phyloP scores from a whole-genome alignment of 2,797 vertebrate species.

The Diplodus sargus region DNA sequence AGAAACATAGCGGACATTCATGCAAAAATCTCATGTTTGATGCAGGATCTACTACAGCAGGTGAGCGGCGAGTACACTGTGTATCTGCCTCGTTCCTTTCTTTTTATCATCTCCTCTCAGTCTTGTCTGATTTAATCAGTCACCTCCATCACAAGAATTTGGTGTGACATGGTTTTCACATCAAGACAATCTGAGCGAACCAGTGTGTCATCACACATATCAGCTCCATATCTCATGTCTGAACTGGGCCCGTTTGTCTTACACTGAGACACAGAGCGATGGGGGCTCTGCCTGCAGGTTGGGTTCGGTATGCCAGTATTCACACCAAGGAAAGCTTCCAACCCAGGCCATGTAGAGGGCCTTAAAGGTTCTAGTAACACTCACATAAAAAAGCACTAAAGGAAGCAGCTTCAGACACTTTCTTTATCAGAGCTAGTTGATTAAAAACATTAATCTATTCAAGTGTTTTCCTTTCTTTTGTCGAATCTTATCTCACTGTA shows the following conservation, averaged over 20 bases:
- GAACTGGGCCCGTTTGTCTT: background rate
- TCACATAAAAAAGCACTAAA: background rate
- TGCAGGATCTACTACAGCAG: background rate
- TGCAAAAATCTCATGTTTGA: too few species aligned
- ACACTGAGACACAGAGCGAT: background rate
- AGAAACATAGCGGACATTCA: too few species aligned
- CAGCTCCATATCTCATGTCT: background rate
- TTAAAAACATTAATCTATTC: conserved; percentile 7
- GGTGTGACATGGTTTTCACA: background rate
- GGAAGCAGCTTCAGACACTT: background rate
- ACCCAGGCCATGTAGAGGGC: background rate
- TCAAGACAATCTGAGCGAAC: background rate
- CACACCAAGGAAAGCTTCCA: background rate
- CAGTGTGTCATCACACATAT: background rate
- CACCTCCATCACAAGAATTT: background rate
- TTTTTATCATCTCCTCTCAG: background rate
- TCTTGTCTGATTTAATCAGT: background rate
- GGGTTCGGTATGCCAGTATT: background rate
- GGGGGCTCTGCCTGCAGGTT: background rate
- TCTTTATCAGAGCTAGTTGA: conserved; percentile 11
- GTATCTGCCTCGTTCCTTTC: background rate
- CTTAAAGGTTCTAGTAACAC: background rate
- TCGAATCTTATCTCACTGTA: background rate
- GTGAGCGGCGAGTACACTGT: background rate
- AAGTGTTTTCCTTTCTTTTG: conserved; percentile 4